Evolutionary conservation across 2,888 invertebrate genomes (phyloP), one percentile per base, ranked within the genome.

Genomic region (Thyatira batis): DNA sequence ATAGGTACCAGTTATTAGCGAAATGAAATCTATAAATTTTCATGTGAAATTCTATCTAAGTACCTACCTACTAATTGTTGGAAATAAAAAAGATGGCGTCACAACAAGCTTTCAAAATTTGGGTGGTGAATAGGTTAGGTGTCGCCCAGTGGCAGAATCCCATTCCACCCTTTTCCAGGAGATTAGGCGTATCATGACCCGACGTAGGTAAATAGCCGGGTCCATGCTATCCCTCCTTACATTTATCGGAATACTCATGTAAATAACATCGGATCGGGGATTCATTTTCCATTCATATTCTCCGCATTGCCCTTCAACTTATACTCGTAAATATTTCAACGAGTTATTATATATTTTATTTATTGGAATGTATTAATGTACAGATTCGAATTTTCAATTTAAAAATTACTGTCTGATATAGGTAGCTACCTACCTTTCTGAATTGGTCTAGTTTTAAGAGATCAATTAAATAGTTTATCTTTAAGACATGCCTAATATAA

Each of bases 131-230:
- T 72, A 61, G 56, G 58, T 57, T 57, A 55, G 66, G 63, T 56
- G 65, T 66, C 73, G 71, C 71, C 70, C 51, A 65, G 68, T 72
- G 69, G 67, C 71, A 57, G 67, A 59, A 55, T 64, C 65, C 60
- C 60, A n/a, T n/a, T 57, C 60, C 77, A 82, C 86, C 87, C 85
- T 84, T 88, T 84, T 84, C 82, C 78, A 63, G 76, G 71, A 88
- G 87, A 88, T 89, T 87, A 87, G 85, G 75, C 82, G 76, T 83
- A 85, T 88, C 84, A 81, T 76, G 75, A 72, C 69, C 73, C 63
- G 67, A 72, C 68, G 70, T 64, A 78, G 78, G 81, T 80, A 84
- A 80, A 83, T 82, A 81, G 76, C 72, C 68, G 56, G 61, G 63
- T 53, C 61, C 45, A 49, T 65, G 59, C 65, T 64, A 72, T 73